Base-by-base conservation (phyloP, 2,888 invertebrate genomes). In the Dicyrtomina minuta region DNA sequence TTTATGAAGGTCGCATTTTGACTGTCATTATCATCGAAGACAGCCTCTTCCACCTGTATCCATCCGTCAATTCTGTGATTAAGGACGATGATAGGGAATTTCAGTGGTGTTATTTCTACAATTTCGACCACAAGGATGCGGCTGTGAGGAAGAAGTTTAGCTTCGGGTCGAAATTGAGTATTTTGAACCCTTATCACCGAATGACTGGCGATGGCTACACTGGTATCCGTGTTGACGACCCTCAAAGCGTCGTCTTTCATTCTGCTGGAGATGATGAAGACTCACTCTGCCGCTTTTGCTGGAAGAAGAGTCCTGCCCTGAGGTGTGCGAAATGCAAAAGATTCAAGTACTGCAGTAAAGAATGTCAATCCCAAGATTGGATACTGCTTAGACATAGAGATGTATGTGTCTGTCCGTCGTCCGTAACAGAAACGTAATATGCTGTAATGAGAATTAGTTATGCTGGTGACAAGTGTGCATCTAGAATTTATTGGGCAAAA, bases 371-470 rank as follows among this genome's bases (percentile, higher is more conserved):
- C 4, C 4, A 43, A 15, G 67, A 67, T 26, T 43, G 43, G 39
- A 44, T 46, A 51, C 20, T 53, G 10, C 41, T 64, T 2, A 64
- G 51, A 41, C 64, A 64, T 44, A 53, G 41, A 64, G 20, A 51
- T 4, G 41, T 64, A n/a, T 64, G 64, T 24, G 53, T 24, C n/a
- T n/a, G n/a, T n/a, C n/a, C n/a, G n/a, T n/a, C n/a, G n/a, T n/a
- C n/a, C n/a, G n/a, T n/a, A n/a, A n/a, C n/a, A n/a, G n/a, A n/a
- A n/a, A n/a, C n/a, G n/a, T n/a, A n/a, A n/a, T n/a, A n/a, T n/a
- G n/a, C n/a, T n/a, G n/a, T n/a, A n/a, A n/a, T n/a, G n/a, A n/a
- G n/a, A n/a, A n/a, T n/a, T n/a, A n/a, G n/a, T n/a, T n/a, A n/a
- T n/a, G n/a, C n/a, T n/a, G n/a, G n/a, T n/a, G n/a, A n/a, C n/a